These are phyloP conservation scores for Scortum barcoo DNA, from an alignment of 2,113 vertebrate genomes.

Conservation along the genomic window DNA sequence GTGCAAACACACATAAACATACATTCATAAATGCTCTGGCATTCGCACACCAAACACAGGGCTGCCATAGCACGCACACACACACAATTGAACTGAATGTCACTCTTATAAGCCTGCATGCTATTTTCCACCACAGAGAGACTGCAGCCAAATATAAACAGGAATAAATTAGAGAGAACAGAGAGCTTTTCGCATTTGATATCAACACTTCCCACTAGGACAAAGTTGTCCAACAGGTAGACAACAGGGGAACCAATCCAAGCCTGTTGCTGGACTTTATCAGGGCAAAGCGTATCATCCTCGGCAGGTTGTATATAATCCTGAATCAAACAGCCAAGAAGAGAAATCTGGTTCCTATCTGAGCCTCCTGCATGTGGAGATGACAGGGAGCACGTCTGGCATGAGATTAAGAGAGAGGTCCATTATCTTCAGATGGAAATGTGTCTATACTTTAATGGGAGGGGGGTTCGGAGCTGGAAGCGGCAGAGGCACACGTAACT, in stretches of 20 bases:
- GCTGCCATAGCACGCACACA: not conserved
- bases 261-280: not conserved
- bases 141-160: slow-evolving; percentile 17
- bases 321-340: slow-evolving; percentile 15
- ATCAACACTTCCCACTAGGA: not conserved
- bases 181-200: not conserved
- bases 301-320: slow-evolving; percentile 38
- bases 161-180: not conserved
- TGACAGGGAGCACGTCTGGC: slow-evolving; percentile 57
- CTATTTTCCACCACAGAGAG: slow-evolving; percentile 11
- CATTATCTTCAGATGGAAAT: slow-evolving; percentile 39
- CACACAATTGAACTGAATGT: slow-evolving; percentile 2
- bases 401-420: slow-evolving; percentile 61
- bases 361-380: slow-evolving; percentile 55
- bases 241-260: not conserved
- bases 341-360: slow-evolving; percentile 61
- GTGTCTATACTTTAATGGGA: not conserved
- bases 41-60: slow-evolving; percentile 38
- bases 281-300: not conserved
- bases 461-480: slow-evolving; percentile 5
- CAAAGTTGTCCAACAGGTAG: not conserved
- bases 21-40: slow-evolving; percentile 20
- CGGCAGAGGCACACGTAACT: not conserved
- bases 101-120: slow-evolving; percentile 7
- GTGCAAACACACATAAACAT: slow-evolving; percentile 69